Evolutionary conservation across 2,113 vertebrate species (phyloP).

Genomic region (Kryptolebias marmoratus): DNA sequence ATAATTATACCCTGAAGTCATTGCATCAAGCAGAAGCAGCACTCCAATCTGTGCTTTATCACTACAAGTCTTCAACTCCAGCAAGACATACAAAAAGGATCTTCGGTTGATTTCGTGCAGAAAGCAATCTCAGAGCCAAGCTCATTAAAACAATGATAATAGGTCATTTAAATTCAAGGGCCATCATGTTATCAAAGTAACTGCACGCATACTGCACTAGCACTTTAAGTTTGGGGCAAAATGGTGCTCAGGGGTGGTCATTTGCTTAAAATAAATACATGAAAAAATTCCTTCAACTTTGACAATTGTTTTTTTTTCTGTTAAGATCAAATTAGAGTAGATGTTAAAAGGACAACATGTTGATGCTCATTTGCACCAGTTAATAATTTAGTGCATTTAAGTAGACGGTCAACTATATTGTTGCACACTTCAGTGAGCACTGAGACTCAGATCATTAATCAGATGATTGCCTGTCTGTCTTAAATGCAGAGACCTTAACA

Average conservation of each 20-base stretch:
- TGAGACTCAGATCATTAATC: slow-evolving; percentile 60
- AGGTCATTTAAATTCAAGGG: slow-evolving; percentile 77
- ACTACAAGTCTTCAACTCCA: slow-evolving; percentile 51
- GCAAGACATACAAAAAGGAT: slow-evolving; percentile 58
- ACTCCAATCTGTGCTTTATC: slow-evolving; percentile 70
- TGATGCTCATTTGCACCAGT: slow-evolving; percentile 35
- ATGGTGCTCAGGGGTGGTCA: slow-evolving; percentile 41
- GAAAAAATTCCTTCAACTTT: slow-evolving; percentile 20
- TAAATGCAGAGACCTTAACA: slow-evolving; percentile 44
- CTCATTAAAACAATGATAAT: slow-evolving; percentile 77
- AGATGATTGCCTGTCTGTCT: slow-evolving; percentile 48
- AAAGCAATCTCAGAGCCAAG: slow-evolving; percentile 51
- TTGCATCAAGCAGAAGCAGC: slow-evolving; percentile 56
- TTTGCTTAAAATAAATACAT: slow-evolving; percentile 37
- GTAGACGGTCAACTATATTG: slow-evolving; percentile 46
- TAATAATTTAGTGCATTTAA: slow-evolving; percentile 55
- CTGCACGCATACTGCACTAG: slow-evolving; percentile 48
- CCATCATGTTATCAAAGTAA: slow-evolving; percentile 67
- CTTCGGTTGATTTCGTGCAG: slow-evolving; percentile 47
- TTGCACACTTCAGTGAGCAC: slow-evolving; percentile 52
- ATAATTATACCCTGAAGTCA: slow-evolving; percentile 81
- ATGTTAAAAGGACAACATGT: slow-evolving; percentile 33
- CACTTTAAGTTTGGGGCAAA: slow-evolving; percentile 47
- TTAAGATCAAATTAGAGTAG: slow-evolving; percentile 42
- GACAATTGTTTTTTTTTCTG: not conserved